Evolutionary conservation across 2,113 vertebrate species (phyloP).

Genomic region (Mesocricetus auratus): DNA sequence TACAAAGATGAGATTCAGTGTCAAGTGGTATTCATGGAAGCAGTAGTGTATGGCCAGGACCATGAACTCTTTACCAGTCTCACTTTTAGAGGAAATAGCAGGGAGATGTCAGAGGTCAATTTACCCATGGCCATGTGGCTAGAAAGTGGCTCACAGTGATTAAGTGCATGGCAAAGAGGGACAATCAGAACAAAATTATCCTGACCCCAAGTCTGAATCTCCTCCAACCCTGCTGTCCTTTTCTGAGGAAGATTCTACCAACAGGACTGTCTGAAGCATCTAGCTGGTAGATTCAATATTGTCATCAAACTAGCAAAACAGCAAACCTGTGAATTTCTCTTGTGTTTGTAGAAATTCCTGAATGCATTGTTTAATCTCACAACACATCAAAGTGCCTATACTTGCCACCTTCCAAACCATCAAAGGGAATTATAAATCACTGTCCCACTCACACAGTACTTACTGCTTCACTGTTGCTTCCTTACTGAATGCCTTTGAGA

Average conservation of each 20-base stretch:
- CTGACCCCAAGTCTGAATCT: not conserved
- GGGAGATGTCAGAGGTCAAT: slow-evolving; percentile 4
- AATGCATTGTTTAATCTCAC: not conserved
- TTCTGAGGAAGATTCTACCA: not conserved
- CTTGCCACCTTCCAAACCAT: not conserved
- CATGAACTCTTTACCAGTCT: not conserved
- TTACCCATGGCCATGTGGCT: not conserved
- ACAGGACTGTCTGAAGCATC: not conserved
- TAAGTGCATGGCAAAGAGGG: not conserved
- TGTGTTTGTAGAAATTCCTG: not conserved
- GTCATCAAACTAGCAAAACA: slow-evolving; percentile 16
- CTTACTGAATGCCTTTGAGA: not conserved
- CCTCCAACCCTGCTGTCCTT: not conserved
- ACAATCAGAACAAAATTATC: slow-evolving; percentile 15
- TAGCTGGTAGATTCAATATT: not conserved
- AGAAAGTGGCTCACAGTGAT: not conserved
- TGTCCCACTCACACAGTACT: not conserved
- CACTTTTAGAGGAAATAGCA: slow-evolving; percentile 4
- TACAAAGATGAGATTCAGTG: not conserved
- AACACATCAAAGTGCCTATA: not conserved
- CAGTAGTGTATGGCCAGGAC: not conserved
- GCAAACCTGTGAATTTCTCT: slow-evolving; percentile 23
- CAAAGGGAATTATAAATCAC: not conserved
- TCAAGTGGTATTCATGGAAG: not conserved
- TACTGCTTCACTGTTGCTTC: not conserved